Evolutionary conservation across 2,888 invertebrate species (phyloP).

Genomic region (Phaonia tiefii): DNA sequence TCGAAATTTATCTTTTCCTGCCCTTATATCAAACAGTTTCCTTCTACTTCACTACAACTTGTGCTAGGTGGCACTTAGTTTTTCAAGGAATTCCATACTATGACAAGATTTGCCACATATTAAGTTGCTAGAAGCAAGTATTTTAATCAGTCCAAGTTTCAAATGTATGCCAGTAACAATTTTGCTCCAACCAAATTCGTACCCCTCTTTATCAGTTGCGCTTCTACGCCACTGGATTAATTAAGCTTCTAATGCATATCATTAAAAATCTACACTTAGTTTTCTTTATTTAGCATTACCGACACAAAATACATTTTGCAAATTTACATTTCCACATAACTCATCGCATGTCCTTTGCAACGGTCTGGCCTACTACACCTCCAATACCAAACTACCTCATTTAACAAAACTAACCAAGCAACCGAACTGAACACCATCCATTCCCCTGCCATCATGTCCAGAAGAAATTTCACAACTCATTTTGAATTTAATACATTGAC

Average conservation of each 20-base stretch:
- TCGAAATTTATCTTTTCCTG: no score
- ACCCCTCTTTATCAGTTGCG: no score
- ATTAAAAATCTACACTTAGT: conserved; percentile 67
- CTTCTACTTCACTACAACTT: no score
- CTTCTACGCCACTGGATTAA: conserved; percentile 56
- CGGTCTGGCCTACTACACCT: neutral
- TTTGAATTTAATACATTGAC: conserved; percentile 67
- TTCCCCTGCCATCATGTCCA: neutral
- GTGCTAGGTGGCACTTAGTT: no score
- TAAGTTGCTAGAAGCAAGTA: no score
- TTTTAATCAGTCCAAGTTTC: no score
- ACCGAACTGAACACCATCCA: conserved; percentile 25
- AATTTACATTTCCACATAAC: conserved; percentile 63
- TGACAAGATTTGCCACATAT: no score
- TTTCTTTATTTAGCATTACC: conserved; percentile 68
- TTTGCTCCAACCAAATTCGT: no score
- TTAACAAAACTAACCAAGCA: conserved; percentile 5
- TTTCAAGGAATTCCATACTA: no score
- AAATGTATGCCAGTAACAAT: no score
- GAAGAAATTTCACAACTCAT: conserved; percentile 59
- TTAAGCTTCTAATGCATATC: conserved; percentile 68
- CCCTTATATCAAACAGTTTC: no score
- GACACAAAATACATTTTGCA: conserved; percentile 63
- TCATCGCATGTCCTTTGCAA: conserved; percentile 52
- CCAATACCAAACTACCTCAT: conserved; percentile 19